Evolutionary conservation across 2,113 vertebrate species (phyloP).

Genomic region (Uria aalge): DNA sequence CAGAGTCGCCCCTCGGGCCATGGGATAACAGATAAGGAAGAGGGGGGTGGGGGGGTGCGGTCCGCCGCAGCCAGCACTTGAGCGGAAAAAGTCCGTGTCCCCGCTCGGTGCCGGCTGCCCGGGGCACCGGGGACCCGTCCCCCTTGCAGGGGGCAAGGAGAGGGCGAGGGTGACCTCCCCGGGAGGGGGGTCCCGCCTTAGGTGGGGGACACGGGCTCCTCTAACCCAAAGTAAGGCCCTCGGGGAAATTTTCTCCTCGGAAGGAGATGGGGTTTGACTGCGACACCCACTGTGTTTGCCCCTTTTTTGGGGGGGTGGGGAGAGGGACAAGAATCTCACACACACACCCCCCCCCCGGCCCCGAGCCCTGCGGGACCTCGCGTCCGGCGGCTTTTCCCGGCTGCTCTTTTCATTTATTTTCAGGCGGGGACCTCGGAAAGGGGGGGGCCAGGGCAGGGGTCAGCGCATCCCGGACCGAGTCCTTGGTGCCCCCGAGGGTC

Average conservation of each 20-base stretch:
- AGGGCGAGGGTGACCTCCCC: neutral
- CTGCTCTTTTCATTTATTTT: neutral
- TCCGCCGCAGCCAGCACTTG: slow-evolving; percentile 70
- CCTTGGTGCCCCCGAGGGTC: neutral
- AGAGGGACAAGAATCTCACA: neutral
- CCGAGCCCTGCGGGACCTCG: fast-evolving
- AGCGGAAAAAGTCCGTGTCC: slow-evolving; percentile 68
- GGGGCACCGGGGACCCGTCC: neutral
- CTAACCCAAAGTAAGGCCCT: neutral
- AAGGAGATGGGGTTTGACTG: neutral
- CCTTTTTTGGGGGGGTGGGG: neutral
- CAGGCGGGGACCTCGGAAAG: neutral
- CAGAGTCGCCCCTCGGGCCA: slow-evolving; percentile 77
- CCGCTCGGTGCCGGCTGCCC: slow-evolving; percentile 74
- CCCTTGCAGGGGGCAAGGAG: neutral
- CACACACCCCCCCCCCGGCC: fast-evolving
- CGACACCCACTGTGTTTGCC: too few relatives aligned
- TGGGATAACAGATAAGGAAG: slow-evolving; percentile 58
- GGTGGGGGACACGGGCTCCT: neutral
- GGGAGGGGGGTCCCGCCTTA: too few relatives aligned
- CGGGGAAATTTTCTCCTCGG: neutral
- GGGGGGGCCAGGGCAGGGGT: fast-evolving
- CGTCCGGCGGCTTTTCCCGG: neutral
- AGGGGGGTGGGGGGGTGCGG: neutral
- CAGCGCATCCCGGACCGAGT: neutral